Percentiles rank a stretch among this genome's conserved stretches.
Evolutionary conservation across 2,113 vertebrate species (phyloP).

Genomic region (Dromiciops gliroides): DNA sequence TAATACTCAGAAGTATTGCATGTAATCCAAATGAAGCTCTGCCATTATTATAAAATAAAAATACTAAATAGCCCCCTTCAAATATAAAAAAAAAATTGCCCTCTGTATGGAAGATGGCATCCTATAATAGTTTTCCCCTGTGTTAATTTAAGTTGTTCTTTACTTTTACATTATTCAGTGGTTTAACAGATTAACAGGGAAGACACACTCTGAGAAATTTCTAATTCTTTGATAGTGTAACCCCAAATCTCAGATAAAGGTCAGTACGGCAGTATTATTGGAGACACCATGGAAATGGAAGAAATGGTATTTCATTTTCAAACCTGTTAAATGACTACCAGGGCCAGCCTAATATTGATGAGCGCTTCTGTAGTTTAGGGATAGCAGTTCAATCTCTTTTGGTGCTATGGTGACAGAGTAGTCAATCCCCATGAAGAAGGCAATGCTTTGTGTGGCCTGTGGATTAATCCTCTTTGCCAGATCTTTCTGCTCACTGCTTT

Average conservation of each 20-base stretch:
- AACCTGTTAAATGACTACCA: background rate
- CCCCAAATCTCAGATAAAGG: background rate
- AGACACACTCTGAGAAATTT: conserved; percentile 26
- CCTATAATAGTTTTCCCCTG: background rate
- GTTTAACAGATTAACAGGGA: conserved; percentile 21
- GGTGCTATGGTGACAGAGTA: conserved; percentile 11
- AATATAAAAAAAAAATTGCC: background rate
- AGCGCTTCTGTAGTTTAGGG: background rate
- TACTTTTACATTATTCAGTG: background rate
- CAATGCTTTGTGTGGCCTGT: background rate
- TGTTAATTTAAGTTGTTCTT: background rate
- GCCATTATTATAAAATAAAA: background rate
- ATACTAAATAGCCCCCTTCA: background rate
- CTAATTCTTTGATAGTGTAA: background rate
- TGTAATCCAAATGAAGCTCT: background rate
- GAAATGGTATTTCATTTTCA: conserved; percentile 6
- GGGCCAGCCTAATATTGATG: background rate
- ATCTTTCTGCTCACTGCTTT: background rate
- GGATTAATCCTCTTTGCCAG: background rate
- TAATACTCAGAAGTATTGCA: background rate
- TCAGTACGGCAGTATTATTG: background rate
- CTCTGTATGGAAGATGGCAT: background rate
- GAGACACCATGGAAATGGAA: background rate
- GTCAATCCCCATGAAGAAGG: conserved; percentile 9
- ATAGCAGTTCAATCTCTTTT: background rate